These are phyloP conservation scores for Epirrita christyi DNA, from an alignment of 2,888 invertebrate genomes.

Conservation along the genomic window DNA sequence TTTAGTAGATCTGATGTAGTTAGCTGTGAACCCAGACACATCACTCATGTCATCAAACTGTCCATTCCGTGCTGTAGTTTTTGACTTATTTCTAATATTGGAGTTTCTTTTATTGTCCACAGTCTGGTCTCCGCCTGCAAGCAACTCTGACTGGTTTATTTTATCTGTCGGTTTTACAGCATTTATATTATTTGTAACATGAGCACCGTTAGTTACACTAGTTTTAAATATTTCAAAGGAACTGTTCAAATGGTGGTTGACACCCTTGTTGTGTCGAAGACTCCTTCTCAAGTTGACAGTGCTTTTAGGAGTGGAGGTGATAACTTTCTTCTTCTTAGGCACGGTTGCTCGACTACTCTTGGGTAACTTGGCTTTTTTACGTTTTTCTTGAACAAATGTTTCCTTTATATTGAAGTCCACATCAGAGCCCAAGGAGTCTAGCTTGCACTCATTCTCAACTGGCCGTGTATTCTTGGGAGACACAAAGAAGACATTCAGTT, in stretches of 20 bases:
- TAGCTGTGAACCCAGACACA: constrained; percentile 79
- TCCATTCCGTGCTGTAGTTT: constrained; percentile 51
- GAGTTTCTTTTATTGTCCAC: constrained; percentile 43
- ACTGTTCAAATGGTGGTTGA: constrained; percentile 59
- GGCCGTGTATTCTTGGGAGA: constrained; percentile 54
- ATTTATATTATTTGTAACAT: constrained; percentile 37
- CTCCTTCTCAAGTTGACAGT: constrained; percentile 62
- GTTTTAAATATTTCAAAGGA: constrained; percentile 60
- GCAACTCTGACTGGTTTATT: constrained; percentile 41
- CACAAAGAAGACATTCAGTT: constrained; percentile 68
- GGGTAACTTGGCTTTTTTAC: constrained; percentile 56
- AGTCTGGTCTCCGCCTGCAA: constrained; percentile 47
- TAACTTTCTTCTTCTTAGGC: constrained; percentile 65
- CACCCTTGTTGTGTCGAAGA: constrained; percentile 53
- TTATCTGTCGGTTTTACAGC: constrained; percentile 38
- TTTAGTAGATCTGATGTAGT: constrained; percentile 79
- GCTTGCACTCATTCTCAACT: constrained; percentile 54
- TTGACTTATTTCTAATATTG: constrained; percentile 30
- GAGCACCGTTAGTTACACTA: constrained; percentile 50
- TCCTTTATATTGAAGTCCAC: constrained; percentile 72
- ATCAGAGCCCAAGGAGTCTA: constrained; percentile 61
- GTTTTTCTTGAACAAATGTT: constrained; percentile 55
- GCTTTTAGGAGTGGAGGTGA: constrained; percentile 69
- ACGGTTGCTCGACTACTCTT: constrained; percentile 50
- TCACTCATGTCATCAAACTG: constrained; percentile 77